Evolutionary conservation across 2,113 vertebrate species (phyloP).

Genomic region (Nerophis ophidion): DNA sequence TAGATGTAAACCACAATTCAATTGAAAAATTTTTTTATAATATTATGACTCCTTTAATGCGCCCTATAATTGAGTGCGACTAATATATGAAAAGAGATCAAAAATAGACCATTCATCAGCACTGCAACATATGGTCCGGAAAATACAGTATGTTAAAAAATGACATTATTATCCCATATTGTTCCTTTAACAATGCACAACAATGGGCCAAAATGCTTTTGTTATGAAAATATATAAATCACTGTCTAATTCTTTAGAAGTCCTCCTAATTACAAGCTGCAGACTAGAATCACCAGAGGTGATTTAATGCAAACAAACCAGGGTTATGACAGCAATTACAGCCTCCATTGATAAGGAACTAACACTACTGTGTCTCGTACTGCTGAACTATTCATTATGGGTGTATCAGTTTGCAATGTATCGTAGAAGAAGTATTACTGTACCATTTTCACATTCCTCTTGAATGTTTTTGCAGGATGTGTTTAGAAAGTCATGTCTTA

Average conservation of each 20-base stretch:
- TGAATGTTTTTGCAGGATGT: background rate
- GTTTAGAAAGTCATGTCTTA: background rate
- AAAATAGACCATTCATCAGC: too few relatives aligned
- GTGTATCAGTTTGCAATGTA: constrained; percentile 18
- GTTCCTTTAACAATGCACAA: background rate
- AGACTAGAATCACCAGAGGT: constrained; percentile 1
- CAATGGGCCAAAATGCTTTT: background rate
- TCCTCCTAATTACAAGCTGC: constrained; percentile 7
- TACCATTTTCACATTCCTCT: background rate
- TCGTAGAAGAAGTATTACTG: constrained; percentile 1
- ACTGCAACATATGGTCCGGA: too few relatives aligned
- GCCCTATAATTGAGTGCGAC: too few relatives aligned
- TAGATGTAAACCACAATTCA: too few relatives aligned
- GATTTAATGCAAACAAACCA: constrained; percentile 21
- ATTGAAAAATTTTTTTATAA: too few relatives aligned
- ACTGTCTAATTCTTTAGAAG: constrained; percentile 4
- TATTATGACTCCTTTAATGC: too few relatives aligned
- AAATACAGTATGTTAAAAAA: background rate
- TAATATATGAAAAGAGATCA: too few relatives aligned
- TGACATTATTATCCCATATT: background rate
- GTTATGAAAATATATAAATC: background rate
- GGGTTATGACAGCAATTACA: constrained; percentile 10
- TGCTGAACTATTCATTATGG: constrained; percentile 23
- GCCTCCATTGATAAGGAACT: constrained; percentile 11
- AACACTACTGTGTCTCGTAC: constrained; percentile 7